Conservation (phyloP, 2,113 vertebrate genomes). For the Prunella fulvescens region DNA sequence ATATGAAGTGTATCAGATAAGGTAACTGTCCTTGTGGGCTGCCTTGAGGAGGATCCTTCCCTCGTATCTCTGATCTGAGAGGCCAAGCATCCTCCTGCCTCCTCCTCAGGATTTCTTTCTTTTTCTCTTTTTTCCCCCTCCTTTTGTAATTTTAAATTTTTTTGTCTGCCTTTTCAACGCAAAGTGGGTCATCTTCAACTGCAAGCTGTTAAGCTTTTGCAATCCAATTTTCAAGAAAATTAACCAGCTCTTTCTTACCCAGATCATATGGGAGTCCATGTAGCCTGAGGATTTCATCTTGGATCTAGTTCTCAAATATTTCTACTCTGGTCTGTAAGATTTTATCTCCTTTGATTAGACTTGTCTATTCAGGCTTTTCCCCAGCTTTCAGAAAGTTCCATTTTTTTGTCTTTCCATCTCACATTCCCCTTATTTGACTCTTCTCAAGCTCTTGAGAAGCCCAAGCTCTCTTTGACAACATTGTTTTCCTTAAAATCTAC, state of each 20-base stretch:
- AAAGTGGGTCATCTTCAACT: slow-evolving; percentile 61
- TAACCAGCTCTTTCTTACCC: slow-evolving; percentile 33
- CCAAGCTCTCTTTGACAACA: background rate
- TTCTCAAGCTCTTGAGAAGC: background rate
- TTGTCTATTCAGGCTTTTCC: background rate
- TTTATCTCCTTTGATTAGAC: slow-evolving; percentile 25
- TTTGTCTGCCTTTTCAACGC: background rate
- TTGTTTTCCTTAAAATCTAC: slow-evolving; percentile 13
- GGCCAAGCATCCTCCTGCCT: background rate
- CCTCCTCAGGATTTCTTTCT: background rate
- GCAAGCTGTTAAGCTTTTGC: slow-evolving; percentile 57
- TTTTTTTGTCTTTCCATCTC: background rate
- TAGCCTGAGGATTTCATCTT: slow-evolving; percentile 53
- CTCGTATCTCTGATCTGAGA: background rate
- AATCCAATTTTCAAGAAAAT: slow-evolving; percentile 65
- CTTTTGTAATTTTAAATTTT: background rate
- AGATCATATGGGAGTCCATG: slow-evolving; percentile 33
- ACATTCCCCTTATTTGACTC: background rate
- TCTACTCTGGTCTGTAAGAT: background rate
- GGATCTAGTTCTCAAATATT: slow-evolving; percentile 19
- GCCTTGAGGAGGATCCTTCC: background rate
- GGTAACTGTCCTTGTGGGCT: background rate
- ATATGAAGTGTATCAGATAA: background rate
- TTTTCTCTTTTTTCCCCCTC: background rate
- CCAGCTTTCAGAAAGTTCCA: background rate